phyloP scores from a whole-genome alignment of 1,140 invertebrate genomes.

The Rhizoglyphus robini region DNA sequence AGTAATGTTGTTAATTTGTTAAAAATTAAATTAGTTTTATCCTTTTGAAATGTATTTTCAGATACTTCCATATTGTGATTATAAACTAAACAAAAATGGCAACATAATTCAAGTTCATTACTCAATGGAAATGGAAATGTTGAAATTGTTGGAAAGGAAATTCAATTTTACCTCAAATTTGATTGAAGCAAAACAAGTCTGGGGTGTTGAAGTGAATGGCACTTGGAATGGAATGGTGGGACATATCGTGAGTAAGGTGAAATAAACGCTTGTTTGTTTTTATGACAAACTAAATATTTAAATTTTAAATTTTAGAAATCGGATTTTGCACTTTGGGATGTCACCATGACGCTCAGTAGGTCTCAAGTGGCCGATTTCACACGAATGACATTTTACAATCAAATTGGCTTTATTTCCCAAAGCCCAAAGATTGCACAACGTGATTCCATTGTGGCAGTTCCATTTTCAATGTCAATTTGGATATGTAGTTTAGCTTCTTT shows the following conservation, averaged over 20 bases:
- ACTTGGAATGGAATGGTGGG: neutral
- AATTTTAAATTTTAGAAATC: no score
- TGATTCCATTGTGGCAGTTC: no score
- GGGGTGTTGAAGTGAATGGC: neutral
- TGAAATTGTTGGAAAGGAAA: neutral
- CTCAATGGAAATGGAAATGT: neutral
- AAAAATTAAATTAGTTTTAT: neutral
- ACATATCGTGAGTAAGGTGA: neutral
- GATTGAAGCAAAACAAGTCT: neutral
- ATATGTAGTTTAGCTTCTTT: no score
- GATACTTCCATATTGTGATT: neutral
- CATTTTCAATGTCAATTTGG: no score
- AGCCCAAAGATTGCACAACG: no score
- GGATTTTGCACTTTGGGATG: no score
- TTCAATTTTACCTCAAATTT: neutral
- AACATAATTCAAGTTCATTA: neutral
- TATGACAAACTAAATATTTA: no score
- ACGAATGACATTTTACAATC: no score
- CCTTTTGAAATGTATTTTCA: neutral
- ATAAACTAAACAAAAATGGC: neutral
- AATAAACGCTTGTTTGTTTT: neutral
- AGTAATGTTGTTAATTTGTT: no score
- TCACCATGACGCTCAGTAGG: no score
- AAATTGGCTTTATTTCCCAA: no score
- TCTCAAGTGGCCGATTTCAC: no score